phyloP scores from a whole-genome alignment of 2,888 invertebrate genomes.

The Ormia ochracea region DNA sequence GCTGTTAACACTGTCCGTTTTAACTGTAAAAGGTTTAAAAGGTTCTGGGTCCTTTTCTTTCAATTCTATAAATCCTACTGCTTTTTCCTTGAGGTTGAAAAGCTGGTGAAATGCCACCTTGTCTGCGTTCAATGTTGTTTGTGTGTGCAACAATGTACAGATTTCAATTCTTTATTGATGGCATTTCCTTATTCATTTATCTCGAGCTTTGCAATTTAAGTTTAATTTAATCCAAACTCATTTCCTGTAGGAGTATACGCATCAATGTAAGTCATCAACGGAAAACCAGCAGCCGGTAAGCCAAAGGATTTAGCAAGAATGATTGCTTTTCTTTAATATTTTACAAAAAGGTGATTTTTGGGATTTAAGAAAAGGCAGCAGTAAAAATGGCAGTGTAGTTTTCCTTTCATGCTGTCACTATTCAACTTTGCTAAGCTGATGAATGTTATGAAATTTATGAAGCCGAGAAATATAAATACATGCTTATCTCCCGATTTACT shows the following conservation, averaged over 20 bases:
- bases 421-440: neutral
- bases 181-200: constrained; percentile 51
- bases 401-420: neutral
- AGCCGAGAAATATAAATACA: too few relatives aligned
- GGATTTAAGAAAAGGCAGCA: neutral
- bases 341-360: too few relatives aligned
- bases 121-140: neutral
- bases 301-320: neutral
- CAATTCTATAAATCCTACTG: constrained; percentile 5
- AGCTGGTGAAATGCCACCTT: neutral
- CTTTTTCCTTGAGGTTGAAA: constrained; percentile 10
- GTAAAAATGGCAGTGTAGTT: too few relatives aligned
- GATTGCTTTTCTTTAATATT: neutral
- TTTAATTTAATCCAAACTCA: constrained; percentile 15
- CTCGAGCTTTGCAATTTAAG: constrained; percentile 23
- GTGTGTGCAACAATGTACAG: neutral
- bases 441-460: too few relatives aligned
- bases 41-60: neutral
- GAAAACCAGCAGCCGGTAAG: neutral
- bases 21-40: neutral
- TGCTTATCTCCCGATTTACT: too few relatives aligned
- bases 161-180: constrained; percentile 47
- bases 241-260: neutral
- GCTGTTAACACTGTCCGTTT: neutral
- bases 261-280: neutral